A percentile compares a stretch with the other conserved stretches of the same genome.
These are phyloP conservation scores for Ascaphus truei DNA, from an alignment of 2,113 vertebrate species.

Conservation along the genomic window DNA sequence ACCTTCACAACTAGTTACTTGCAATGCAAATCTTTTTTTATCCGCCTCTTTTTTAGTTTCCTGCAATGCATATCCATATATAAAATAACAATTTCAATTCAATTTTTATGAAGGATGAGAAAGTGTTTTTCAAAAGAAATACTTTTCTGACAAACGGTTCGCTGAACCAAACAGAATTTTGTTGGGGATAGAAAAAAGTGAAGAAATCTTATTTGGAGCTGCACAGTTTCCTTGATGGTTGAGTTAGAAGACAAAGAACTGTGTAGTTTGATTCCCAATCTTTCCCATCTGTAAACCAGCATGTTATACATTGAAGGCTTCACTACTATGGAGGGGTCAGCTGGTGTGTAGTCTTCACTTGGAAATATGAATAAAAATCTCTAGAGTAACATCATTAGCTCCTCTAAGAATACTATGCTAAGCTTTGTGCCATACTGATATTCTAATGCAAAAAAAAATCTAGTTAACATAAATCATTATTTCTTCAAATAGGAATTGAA, in stretches of 20 bases:
- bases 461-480: too few relatives aligned
- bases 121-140: too few relatives aligned
- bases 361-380: neutral
- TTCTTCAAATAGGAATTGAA: too few relatives aligned
- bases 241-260: neutral
- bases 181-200: neutral
- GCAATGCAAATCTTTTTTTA: too few relatives aligned
- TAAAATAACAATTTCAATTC: neutral
- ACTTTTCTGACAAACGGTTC: neutral
- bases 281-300: neutral
- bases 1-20: too few relatives aligned
- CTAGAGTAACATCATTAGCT: neutral
- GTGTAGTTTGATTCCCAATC: neutral
- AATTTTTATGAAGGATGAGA: neutral
- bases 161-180: neutral
- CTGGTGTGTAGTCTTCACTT: neutral
- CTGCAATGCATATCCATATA: too few relatives aligned
- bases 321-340: neutral
- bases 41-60: too few relatives aligned
- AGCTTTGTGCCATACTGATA: too few relatives aligned
- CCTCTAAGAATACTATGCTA: too few relatives aligned
- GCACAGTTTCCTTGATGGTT: neutral
- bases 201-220: neutral
- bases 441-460: too few relatives aligned
- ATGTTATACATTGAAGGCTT: neutral